Evolutionary conservation across 2,113 vertebrate genomes (phyloP).

Genomic region (Electrona antarctica): DNA sequence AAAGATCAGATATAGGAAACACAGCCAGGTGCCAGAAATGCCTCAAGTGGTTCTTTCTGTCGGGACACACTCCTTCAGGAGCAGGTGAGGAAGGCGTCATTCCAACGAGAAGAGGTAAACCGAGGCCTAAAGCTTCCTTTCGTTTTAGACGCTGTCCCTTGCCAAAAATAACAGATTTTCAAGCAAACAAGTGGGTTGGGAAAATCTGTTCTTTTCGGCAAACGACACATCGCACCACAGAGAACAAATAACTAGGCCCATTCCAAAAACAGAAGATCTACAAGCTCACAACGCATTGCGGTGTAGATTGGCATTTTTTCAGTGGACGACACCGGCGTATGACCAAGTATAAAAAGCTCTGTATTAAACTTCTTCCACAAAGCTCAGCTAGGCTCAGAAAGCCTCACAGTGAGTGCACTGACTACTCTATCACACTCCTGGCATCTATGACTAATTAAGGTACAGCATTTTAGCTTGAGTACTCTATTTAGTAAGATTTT

Average conservation of each 20-base stretch:
- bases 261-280: too few relatives aligned
- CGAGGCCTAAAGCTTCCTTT: too few relatives aligned
- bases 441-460: constrained; percentile 49
- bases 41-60: constrained; percentile 31
- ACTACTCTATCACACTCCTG: constrained; percentile 23
- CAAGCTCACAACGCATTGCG: too few relatives aligned
- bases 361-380: constrained; percentile 21
- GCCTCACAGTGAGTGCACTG: constrained; percentile 8
- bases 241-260: too few relatives aligned
- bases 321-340: too few relatives aligned
- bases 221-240: too few relatives aligned
- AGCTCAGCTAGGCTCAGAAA: constrained; percentile 2
- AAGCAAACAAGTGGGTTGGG: too few relatives aligned
- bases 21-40: constrained; percentile 33
- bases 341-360: too few relatives aligned
- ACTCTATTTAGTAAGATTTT: constrained; percentile 39
- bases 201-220: too few relatives aligned
- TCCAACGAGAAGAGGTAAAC: constrained; percentile 25
- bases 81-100: constrained; percentile 26
- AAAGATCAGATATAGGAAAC: not conserved
- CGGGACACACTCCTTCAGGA: not conserved
- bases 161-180: too few relatives aligned
- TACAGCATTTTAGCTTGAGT: constrained; percentile 28
- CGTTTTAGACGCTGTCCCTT: too few relatives aligned
- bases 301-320: too few relatives aligned